phyloP scores from a whole-genome alignment of 2,113 vertebrate species.

The Sander lucioperca region DNA sequence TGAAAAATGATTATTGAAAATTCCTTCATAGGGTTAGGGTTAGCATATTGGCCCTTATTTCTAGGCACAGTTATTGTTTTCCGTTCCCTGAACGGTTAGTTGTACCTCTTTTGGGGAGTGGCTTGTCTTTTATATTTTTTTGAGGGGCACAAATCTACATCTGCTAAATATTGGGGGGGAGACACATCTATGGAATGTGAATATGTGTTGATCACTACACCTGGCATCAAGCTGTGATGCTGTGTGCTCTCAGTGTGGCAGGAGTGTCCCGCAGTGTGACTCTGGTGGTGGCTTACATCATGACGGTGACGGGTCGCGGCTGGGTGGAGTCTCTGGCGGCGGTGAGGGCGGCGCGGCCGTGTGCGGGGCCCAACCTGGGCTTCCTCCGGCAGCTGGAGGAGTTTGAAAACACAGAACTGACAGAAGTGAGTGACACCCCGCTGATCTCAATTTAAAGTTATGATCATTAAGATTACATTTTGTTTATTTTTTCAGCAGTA shows the following conservation, averaged over 20 bases:
- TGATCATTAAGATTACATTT: neutral
- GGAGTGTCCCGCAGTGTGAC: conserved; percentile 96
- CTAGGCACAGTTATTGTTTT: too few species aligned
- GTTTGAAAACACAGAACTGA: conserved; percentile 85
- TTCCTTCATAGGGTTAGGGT: too few species aligned
- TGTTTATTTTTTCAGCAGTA: neutral
- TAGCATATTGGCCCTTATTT: too few species aligned
- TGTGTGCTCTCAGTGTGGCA: conserved; percentile 86
- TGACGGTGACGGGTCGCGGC: conserved; percentile 92
- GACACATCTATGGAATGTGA: neutral
- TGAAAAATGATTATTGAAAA: too few species aligned
- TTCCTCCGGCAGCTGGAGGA: conserved; percentile 95
- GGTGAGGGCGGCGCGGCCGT: conserved; percentile 89
- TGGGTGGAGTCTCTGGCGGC: conserved; percentile 92
- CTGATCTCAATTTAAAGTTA: neutral
- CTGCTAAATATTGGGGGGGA: too few species aligned
- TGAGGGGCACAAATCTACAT: too few species aligned
- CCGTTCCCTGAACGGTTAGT: too few species aligned
- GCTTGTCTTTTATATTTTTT: too few species aligned
- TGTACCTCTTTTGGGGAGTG: too few species aligned
- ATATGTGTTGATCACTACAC: neutral
- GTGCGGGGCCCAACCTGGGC: conserved; percentile 93
- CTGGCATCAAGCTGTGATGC: neutral
- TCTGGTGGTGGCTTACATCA: conserved; percentile 94
- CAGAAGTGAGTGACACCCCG: conserved; percentile 54